Base-by-base conservation (phyloP, 1,140 invertebrate genomes). In the Lucilia sericata region DNA sequence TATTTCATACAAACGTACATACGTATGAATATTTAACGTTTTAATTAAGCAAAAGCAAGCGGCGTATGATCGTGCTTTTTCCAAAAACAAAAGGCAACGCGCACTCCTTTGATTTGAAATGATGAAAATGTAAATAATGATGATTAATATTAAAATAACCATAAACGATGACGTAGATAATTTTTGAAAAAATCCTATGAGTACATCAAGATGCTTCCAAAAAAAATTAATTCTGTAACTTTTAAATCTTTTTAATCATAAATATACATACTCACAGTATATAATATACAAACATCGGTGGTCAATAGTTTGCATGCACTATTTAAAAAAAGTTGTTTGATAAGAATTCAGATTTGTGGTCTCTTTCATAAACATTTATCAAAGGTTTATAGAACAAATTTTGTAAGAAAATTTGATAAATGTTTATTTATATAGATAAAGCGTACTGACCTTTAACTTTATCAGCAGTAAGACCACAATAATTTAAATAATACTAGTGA, bases 101-200 rank as follows among this genome's bases (percentile, higher is more conserved):
- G 7, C 7, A n/a, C 65, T 70, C 65, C 14, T 21, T 19, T n/a
- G 7, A 10, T n/a, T 60, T 21, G 7, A 70, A 17, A 21, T 70
- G 55, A 60, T 60, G 55, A 60, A 60, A 60, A 70, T 70, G 17
- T 10, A 70, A 70, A 21, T 70, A 70, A 21, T 70, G 65, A 70
- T 70, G 65, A 70, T 70, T 70, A 70, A 70, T 70, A 70, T 25
- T 3, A 21, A 70, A 70, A 70, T 70, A 70, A 9, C 19, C 65
- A 7, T 4, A 19, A 25, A 21, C 19, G 0, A 70, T 70, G 65
- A 70, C 19, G 65, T 25, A 70, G 17, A 8, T 42, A 42, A 14
- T 55, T 55, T 55, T 55, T 55, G 42, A 42, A 8, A 42, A 42
- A 42, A 42, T 8, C 42, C 42, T 42, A 42, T 42, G 42, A 42